A percentile compares a stretch with the other conserved stretches of the same genome.
These are phyloP conservation scores for Eupithecia inturbata DNA, from an alignment of 2,888 invertebrate genomes.

Conservation along the genomic window DNA sequence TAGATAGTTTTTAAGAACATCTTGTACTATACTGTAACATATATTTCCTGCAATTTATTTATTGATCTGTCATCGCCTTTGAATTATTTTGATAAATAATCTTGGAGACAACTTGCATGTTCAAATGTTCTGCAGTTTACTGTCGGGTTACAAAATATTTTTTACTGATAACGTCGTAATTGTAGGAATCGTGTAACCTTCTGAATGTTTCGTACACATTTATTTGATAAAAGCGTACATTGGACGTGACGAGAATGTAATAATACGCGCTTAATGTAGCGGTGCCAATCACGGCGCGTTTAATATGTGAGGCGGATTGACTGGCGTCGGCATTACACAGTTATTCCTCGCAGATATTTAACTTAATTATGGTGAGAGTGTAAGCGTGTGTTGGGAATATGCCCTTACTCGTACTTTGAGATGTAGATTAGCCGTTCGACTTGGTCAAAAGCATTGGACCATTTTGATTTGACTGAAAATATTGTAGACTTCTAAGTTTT, in stretches of 20 bases:
- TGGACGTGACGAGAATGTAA: constrained; percentile 78
- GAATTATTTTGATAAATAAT: not conserved
- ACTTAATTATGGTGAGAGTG: constrained; percentile 30
- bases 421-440: not conserved
- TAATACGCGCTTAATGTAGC: constrained; percentile 64
- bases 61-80: too few species aligned
- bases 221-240: constrained; percentile 74
- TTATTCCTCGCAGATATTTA: constrained; percentile 37
- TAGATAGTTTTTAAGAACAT: not conserved
- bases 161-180: constrained; percentile 47
- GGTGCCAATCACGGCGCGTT: constrained; percentile 69
- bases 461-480: not conserved
- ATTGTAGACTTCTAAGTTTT: too few species aligned
- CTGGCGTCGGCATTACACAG: constrained; percentile 36
- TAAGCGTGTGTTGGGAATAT: not conserved
- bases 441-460: not conserved
- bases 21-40: not conserved
- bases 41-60: not conserved
- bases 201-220: constrained; percentile 69
- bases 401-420: constrained; percentile 6
- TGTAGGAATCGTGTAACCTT: constrained; percentile 70
- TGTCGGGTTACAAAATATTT: not conserved
- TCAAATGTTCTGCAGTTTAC: not conserved
- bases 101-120: not conserved
- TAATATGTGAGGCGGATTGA: constrained; percentile 58